phyloP scores from a whole-genome alignment of 64 coral and sea anemone species.

The Pocillopora damicornis region DNA sequence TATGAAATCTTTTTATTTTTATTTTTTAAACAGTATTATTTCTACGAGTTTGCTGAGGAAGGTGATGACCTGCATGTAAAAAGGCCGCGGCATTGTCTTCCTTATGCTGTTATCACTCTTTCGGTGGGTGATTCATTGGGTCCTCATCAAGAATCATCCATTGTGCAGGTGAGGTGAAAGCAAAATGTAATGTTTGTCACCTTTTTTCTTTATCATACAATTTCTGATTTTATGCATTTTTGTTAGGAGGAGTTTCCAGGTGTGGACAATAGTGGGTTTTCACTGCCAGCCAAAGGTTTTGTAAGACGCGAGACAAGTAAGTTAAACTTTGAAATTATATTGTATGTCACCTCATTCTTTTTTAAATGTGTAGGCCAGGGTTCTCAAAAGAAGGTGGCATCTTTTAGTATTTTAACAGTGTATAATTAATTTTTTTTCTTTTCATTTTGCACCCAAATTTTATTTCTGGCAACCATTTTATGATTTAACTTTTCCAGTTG shows the following conservation, averaged over 20 bases:
- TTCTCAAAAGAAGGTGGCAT: too few species aligned
- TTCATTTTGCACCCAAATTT: too few species aligned
- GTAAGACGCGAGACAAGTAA: constrained; percentile 3
- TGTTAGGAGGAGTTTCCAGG: background rate
- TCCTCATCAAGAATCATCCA: constrained; percentile 11
- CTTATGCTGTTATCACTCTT: constrained; percentile 77
- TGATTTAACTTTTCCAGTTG: too few species aligned
- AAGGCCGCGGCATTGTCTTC: constrained; percentile 82
- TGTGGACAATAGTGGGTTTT: background rate
- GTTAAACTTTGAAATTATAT: background rate
- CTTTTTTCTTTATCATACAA: background rate
- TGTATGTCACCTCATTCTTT: background rate
- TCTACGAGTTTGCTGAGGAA: constrained; percentile 95
- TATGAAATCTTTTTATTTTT: constrained; percentile 2
- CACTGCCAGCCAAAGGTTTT: background rate
- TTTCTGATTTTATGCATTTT: background rate
- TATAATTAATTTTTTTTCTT: too few species aligned
- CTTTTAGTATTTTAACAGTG: too few species aligned
- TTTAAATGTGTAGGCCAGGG: background rate
- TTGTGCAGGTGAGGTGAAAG: constrained; percentile 28
- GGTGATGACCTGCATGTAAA: constrained; percentile 77
- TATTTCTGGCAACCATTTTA: too few species aligned
- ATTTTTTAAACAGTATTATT: constrained; percentile 65
- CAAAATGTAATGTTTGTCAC: too few species aligned
- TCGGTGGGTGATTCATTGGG: constrained; percentile 22